These are phyloP conservation scores for Amblyteles armatorius DNA, from an alignment of 2,888 invertebrate species.

Conservation along the genomic window DNA sequence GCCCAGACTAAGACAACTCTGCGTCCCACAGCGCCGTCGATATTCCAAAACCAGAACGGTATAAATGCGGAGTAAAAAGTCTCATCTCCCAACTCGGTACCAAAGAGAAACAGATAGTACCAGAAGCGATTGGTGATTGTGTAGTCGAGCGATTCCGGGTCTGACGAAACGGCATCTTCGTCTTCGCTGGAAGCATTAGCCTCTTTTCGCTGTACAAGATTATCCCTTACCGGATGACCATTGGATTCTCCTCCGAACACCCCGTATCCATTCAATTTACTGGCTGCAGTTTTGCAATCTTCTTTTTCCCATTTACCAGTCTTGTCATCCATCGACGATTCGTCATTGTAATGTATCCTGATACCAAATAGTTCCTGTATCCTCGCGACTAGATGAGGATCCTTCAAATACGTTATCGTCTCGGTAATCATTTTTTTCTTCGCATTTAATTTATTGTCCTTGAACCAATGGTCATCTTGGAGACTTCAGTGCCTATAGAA, in stretches of 20 bases:
- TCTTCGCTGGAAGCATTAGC: constrained; percentile 78
- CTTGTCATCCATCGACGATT: background rate
- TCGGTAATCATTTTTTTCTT: constrained; percentile 62
- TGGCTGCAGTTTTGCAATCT: constrained; percentile 64
- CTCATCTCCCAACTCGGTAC: constrained; percentile 95
- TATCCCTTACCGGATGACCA: constrained; percentile 20
- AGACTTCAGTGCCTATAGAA: constrained; percentile 39
- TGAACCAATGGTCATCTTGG: constrained; percentile 47
- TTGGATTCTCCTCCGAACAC: constrained; percentile 74
- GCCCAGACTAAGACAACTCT: constrained; percentile 94
- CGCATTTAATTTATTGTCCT: constrained; percentile 37
- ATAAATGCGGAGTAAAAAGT: constrained; percentile 96
- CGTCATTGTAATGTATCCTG: constrained; percentile 81
- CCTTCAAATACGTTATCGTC: constrained; percentile 89
- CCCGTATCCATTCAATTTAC: constrained; percentile 64
- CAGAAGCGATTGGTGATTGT: constrained; percentile 90
- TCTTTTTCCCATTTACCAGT: constrained; percentile 1
- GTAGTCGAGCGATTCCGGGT: constrained; percentile 84
- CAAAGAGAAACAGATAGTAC: constrained; percentile 94
- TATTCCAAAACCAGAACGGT: constrained; percentile 97
- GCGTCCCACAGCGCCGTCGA: constrained; percentile 94
- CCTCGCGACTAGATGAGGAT: constrained; percentile 91
- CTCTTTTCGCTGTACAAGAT: constrained; percentile 33
- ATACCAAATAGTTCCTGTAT: constrained; percentile 94
- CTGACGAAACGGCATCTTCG: constrained; percentile 83